phyloP scores from a whole-genome alignment of 2,888 invertebrate genomes.

The Prosopocoilus inquinatus region DNA sequence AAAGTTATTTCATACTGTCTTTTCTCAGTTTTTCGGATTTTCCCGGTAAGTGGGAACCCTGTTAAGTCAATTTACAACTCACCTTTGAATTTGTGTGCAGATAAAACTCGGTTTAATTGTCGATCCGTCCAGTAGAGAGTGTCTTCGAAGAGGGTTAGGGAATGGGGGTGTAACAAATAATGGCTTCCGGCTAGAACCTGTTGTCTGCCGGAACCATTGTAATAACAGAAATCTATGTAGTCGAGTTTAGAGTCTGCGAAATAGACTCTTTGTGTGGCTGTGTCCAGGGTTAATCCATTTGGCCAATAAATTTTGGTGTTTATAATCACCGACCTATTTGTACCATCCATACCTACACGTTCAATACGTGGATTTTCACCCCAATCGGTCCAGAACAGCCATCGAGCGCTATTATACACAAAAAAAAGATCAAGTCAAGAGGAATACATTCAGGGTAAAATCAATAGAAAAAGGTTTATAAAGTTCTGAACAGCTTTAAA shows the following conservation, averaged over 20 bases:
- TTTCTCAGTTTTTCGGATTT: no score
- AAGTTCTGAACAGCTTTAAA: no score
- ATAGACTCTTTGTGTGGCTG: slow-evolving; percentile 89
- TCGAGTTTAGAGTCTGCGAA: slow-evolving; percentile 97
- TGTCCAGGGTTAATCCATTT: slow-evolving; percentile 94
- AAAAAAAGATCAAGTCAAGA: not conserved
- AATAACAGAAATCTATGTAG: slow-evolving; percentile 96
- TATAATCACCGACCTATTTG: slow-evolving; percentile 78
- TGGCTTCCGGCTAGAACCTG: slow-evolving; percentile 87
- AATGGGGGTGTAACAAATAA: slow-evolving; percentile 93
- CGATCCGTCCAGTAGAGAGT: slow-evolving; percentile 96
- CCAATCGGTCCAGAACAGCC: slow-evolving; percentile 99
- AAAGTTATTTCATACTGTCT: no score
- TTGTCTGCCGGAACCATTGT: slow-evolving; percentile 87
- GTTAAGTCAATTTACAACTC: slow-evolving; percentile 1
- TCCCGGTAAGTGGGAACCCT: no score
- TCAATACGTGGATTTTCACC: slow-evolving; percentile 96
- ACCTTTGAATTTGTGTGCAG: slow-evolving; percentile 83
- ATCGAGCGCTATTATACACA: slow-evolving; percentile 57
- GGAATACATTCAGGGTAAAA: not conserved
- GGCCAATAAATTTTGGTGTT: slow-evolving; percentile 98
- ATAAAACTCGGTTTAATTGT: slow-evolving; percentile 84
- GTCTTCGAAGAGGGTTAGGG: slow-evolving; percentile 92
- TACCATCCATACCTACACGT: slow-evolving; percentile 94
- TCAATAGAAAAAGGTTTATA: no score